A percentile compares a stretch with the other conserved stretches of the same genome.
Conservation (phyloP, 2,113 vertebrate genomes). For the Pholis gunnellus region DNA sequence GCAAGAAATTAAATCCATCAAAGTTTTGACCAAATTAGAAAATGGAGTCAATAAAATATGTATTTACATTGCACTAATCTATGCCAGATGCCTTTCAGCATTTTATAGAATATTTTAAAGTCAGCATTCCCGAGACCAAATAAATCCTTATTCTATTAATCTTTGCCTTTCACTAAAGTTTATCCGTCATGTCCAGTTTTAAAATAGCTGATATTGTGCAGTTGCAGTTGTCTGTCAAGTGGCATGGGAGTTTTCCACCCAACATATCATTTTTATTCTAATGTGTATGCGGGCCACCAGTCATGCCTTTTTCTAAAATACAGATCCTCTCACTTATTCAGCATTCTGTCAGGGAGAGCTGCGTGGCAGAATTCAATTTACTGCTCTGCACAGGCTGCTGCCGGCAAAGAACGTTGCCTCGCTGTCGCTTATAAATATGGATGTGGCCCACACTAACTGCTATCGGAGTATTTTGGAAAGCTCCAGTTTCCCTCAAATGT, state of each 20-base stretch:
- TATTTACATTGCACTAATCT: constrained; percentile 56
- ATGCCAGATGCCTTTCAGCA: constrained; percentile 31
- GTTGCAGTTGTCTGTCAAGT: constrained; percentile 69
- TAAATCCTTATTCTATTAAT: constrained; percentile 40
- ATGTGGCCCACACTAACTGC: constrained; percentile 74
- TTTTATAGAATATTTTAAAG: constrained; percentile 29
- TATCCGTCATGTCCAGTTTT: constrained; percentile 53
- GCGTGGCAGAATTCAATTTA: constrained; percentile 82
- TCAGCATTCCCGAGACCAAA: constrained; percentile 33
- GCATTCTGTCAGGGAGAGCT: constrained; percentile 81
- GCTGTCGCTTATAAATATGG: constrained; percentile 81
- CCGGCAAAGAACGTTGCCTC: constrained; percentile 75
- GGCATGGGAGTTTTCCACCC: constrained; percentile 67
- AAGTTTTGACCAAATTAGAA: constrained; percentile 60
- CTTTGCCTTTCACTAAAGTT: constrained; percentile 48
- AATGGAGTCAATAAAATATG: constrained; percentile 58
- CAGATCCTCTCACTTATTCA: constrained; percentile 82
- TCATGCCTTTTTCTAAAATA: constrained; percentile 80
- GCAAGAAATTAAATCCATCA: constrained; percentile 51
- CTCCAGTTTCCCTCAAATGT: constrained; percentile 55
- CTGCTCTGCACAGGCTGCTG: constrained; percentile 77
- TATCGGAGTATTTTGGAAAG: constrained; percentile 71
- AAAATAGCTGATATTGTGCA: constrained; percentile 62
- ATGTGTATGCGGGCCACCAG: constrained; percentile 69
- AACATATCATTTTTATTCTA: constrained; percentile 76